Base-by-base conservation (phyloP, 2,888 invertebrate species). In the Andrena camellia region DNA sequence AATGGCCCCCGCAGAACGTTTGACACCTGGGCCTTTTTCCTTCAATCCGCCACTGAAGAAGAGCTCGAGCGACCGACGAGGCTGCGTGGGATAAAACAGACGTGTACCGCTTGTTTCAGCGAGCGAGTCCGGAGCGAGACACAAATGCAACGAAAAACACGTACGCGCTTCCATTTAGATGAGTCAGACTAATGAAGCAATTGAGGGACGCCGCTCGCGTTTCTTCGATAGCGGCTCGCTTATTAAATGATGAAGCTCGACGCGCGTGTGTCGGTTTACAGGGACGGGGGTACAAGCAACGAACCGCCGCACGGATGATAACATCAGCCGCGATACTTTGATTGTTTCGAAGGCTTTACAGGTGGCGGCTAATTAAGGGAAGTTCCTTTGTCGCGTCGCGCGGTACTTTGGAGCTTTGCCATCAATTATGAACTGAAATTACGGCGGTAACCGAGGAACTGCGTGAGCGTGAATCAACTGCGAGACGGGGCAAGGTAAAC, bases 281-380 rank as follows among this genome's bases (percentile, higher is more conserved):
- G 42, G 42, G 42, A 26, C 31, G 13, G 5, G 13, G 5, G 17
- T 10, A 23, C 17, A 8, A 33, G 10, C 1, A 33, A 13, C 10
- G 7, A 33, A 54, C 5, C 29, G 2, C 52, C 48, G 35, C 26
- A 35, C 29, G 10, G 60, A 50, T 52, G 54, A 13, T 33, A 33
- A 50, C 29, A 33, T 29, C 50, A 23, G 29, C n/a, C 13, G 17
- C 42, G n/a, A 35, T 20, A 50, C 59, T 67, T 13, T 23, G 54
- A 63, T 68, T 63, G 67, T 52, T 59, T 29, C 8, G 33, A n/a
- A 2, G 10, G 26, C 48, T 26, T 23, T n/a, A 17, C 68, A 31
- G 60, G 20, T 23, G 35, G 35, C 13, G 35, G 62, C 69, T 80
- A 81, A 81, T 81, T 71, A 72, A 72, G 35, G 57, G 20, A 69